Base-by-base conservation (phyloP, 2,113 vertebrate genomes). In the Phaethornis superciliosus region DNA sequence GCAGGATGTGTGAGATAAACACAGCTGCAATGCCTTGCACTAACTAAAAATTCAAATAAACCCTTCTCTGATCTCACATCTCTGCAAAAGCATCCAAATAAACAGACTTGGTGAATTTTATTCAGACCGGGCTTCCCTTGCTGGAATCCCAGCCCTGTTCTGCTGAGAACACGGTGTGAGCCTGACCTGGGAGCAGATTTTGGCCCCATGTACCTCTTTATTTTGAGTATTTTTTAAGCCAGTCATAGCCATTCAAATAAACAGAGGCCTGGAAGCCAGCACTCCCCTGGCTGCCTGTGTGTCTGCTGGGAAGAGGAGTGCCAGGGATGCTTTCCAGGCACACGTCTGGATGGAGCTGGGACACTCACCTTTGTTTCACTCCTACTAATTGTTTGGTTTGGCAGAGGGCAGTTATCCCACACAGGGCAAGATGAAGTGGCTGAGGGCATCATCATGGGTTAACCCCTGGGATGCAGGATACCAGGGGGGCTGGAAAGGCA, bases 1-100 rank as follows among this genome's bases (percentile, higher is more conserved):
- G 10, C 95, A 93, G 95, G 88, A 95, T 90, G 79, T 96, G 90
- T 81, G 70, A 95, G 74, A 92, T 84, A 97, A 96, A 97, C 92
- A 97, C 96, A 96, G 95, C 95, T 95, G 96, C 81, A 63, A 24
- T 19, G 86, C 89, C 68, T 95, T 92, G 46, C 78, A 54, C 88
- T 33, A 68, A 87, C 88, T 94, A 81, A 94, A 85, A 8, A 70
- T 81, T 90, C 93, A 88, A 94, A 95, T 81, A 79, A 87, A 83
- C 1, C 7, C 58, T 16, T 32, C 88, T 79, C 67, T 83, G 89
- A 88, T 89, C 93, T 95, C 84, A 33, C 67, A 92, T 81, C 78
- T 65, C 0, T 62, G 85, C 76, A 77, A 82, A 70, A 74, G 33
- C 76, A 56, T 56, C 77, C 90, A 92, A 88, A 91, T 89, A 94